phyloP scores from a whole-genome alignment of 2,797 vertebrate genomes.

The Percopsis omiscomaycus region DNA sequence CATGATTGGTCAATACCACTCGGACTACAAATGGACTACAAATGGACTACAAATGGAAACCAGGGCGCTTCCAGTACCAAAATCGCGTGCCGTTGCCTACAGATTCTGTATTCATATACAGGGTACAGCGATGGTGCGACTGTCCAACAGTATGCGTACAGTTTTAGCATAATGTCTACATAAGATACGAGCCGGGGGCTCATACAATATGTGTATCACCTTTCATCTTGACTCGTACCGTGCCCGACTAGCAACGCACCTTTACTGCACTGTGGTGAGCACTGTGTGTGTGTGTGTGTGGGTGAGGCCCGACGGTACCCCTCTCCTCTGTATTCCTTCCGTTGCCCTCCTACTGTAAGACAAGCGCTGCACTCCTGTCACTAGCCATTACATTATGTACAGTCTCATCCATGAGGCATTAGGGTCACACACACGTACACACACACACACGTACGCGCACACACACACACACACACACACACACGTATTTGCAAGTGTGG shows the following conservation, averaged over 20 bases:
- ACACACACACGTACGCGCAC: background rate
- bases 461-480: constrained; percentile 13
- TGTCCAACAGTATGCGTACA: background rate
- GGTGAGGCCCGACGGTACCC: background rate
- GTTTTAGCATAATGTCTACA: background rate
- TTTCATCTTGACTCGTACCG: constrained; percentile 22
- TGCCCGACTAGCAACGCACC: constrained; percentile 1
- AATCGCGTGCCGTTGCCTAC: too few species aligned
- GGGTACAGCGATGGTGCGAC: too few species aligned
- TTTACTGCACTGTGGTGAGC: background rate
- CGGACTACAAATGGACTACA: too few species aligned
- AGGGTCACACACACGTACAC: constrained; percentile 27
- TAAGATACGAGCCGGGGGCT: constrained; percentile 5
- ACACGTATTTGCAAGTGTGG: constrained; percentile 1
- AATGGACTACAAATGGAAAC: too few species aligned
- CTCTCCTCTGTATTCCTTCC: constrained; percentile 45
- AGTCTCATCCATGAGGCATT: constrained; percentile 31
- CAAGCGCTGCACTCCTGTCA: constrained; percentile 48
- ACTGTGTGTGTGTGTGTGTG: background rate
- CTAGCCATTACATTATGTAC: constrained; percentile 44
- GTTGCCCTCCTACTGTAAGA: constrained; percentile 39
- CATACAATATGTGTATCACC: constrained; percentile 20
- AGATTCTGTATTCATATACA: too few species aligned
- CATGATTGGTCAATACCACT: too few species aligned
- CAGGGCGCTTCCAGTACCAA: too few species aligned